Conservation (phyloP, 2,888 invertebrate species). For the Ormia ochracea region DNA sequence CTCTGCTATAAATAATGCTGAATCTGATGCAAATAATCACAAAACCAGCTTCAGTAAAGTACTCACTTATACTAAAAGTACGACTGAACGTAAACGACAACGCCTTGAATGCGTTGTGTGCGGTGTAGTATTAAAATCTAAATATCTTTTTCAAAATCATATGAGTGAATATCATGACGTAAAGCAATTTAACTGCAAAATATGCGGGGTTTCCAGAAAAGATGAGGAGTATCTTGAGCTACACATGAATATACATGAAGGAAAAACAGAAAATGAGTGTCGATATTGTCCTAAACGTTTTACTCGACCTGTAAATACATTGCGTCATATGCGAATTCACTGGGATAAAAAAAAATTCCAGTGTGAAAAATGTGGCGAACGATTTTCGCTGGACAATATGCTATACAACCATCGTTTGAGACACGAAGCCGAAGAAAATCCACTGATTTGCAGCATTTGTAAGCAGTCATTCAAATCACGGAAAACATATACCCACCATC, state of each 20-base stretch:
- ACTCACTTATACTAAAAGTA: neutral
- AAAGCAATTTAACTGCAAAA: conserved; percentile 66
- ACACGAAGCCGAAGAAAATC: conserved; percentile 74
- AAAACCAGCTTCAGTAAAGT: neutral
- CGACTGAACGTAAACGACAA: conserved; percentile 9
- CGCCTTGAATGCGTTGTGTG: conserved; percentile 63
- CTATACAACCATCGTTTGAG: conserved; percentile 73
- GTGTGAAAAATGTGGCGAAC: conserved; percentile 74
- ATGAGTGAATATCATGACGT: conserved; percentile 68
- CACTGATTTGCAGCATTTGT: conserved; percentile 72
- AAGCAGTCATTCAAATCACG: conserved; percentile 73
- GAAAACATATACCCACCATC: conserved; percentile 73
- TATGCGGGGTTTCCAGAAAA: conserved; percentile 70
- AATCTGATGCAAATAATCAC: neutral
- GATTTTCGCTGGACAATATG: conserved; percentile 73
- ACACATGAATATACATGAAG: conserved; percentile 74
- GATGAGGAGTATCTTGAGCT: conserved; percentile 74
- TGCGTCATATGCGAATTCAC: conserved; percentile 74
- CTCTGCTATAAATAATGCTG: neutral
- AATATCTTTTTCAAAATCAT: conserved; percentile 69
- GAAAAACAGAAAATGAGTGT: conserved; percentile 74
- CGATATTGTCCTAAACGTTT: conserved; percentile 74
- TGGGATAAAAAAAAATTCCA: conserved; percentile 76
- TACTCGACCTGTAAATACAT: conserved; percentile 72
- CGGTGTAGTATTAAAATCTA: conserved; percentile 66